These are phyloP conservation scores for Drosophila atripex DNA, from an alignment of 2,888 invertebrate genomes.

Conservation along the genomic window DNA sequence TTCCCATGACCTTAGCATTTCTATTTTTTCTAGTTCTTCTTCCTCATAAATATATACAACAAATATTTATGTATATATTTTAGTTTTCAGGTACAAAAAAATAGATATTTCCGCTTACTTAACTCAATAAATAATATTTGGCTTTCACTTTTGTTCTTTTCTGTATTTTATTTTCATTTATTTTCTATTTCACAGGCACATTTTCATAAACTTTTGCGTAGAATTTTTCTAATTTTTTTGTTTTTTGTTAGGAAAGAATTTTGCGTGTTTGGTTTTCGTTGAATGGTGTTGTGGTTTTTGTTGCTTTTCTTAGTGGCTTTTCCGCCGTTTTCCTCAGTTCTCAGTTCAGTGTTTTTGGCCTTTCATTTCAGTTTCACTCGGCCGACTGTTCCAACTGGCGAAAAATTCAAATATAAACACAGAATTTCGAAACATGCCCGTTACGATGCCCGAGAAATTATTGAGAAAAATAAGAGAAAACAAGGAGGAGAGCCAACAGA, in stretches of 20 bases:
- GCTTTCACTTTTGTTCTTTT: constrained; percentile 8
- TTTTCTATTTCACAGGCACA: constrained; percentile 10
- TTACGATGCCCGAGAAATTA: constrained; percentile 25
- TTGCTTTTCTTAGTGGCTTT: neutral
- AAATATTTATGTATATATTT: neutral
- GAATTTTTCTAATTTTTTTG: constrained; percentile 22
- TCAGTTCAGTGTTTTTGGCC: constrained; percentile 10
- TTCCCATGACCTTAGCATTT: constrained; percentile 35
- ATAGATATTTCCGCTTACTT: constrained; percentile 23
- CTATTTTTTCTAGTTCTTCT: neutral
- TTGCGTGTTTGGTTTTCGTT: no score
- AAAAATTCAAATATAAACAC: constrained; percentile 76
- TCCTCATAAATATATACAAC: neutral
- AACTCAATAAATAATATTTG: constrained; percentile 18
- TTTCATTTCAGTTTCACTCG: constrained; percentile 78
- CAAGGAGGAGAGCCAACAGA: neutral
- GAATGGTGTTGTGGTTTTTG: constrained; percentile 23
- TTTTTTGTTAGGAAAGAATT: constrained; percentile 19
- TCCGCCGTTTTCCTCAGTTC: constrained; percentile 1
- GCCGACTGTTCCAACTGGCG: constrained; percentile 73
- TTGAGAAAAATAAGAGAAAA: neutral
- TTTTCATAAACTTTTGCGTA: constrained; percentile 15
- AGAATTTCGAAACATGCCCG: constrained; percentile 66
- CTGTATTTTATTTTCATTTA: constrained; percentile 21
- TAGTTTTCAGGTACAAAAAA: constrained; percentile 4